Base-by-base conservation (phyloP, 2,888 invertebrate species). In the Sylvicola cinctus region DNA sequence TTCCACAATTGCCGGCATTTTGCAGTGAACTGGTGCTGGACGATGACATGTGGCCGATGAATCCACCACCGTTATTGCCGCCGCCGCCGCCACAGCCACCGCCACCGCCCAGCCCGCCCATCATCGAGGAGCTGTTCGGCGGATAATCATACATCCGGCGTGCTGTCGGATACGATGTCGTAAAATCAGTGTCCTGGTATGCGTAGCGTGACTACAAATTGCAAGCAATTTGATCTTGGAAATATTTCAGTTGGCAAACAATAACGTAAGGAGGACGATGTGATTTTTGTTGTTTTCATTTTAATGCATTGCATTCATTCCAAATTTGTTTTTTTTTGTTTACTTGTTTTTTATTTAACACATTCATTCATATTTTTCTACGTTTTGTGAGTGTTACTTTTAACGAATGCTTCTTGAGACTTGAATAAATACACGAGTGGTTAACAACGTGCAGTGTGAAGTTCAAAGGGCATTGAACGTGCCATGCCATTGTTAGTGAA, bases 171-270 rank as follows among this genome's bases (percentile, higher is more conserved):
- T 55, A 53, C 38, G 50, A 48, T 44, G 52, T 54, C 44, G 58
- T 50, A 47, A 58, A 58, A 49, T 58, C 58, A 51, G 58, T 54
- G 46, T 58, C 58, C 58, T 58, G 58, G 12, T 35, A 23, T 54
- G 58, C 58, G 55, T 58, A 58, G 53, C 55, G 57, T 52, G 58
- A 58, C 58, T 58, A 56, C 51, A 58, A 57, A 46, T 45, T 49
- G 49, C 48, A 51, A 51, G 49, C 48, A 48, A 43, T 36, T 38
- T 38, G 38, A 38, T 34, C 38, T 38, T 38, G 38, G 36, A 38
- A 36, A 34, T 33, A 16, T 15, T 17, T 34, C 16, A 14, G 13
- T 34, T 16, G 28, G 15, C 16, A 16, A 17, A 17, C 16, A 36
- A 31, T 20, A 20, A 20, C 8, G 20, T 20, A 20, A 20, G 20